These are phyloP conservation scores for Diploscapter pachys DNA, from an alignment of 1,140 invertebrate species.

Conservation along the genomic window DNA sequence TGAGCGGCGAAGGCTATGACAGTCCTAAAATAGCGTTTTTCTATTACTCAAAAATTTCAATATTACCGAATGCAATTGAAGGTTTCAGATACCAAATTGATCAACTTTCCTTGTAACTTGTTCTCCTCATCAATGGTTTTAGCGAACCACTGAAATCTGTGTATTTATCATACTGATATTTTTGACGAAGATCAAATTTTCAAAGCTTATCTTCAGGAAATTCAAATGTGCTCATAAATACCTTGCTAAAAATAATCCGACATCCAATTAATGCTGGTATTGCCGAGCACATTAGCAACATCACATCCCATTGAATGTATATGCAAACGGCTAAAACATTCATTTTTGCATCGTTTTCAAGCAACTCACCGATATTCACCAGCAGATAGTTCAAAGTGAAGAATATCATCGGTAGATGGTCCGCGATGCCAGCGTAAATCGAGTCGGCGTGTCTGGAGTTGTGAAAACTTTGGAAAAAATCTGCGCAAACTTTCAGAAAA, in stretches of 20 bases:
- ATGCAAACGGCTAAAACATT: conserved; percentile 42
- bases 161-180: neutral
- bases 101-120: conserved; percentile 49
- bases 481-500: neutral
- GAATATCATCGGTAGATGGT: conserved; percentile 53
- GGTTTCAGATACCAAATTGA: conserved; percentile 53
- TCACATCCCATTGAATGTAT: conserved; percentile 58
- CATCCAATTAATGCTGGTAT: conserved; percentile 48
- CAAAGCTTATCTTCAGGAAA: neutral
- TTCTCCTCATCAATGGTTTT: conserved; percentile 54
- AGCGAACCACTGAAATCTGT: conserved; percentile 52
- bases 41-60: too few relatives aligned
- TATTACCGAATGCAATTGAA: conserved; percentile 47
- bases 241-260: conserved; percentile 56
- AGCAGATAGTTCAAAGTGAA: conserved; percentile 48
- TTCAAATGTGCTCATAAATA: conserved; percentile 22
- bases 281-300: conserved; percentile 49
- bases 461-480: neutral
- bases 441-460: conserved; percentile 50
- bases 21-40: conserved; percentile 15
- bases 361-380: conserved; percentile 24
- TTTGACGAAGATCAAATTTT: conserved; percentile 1
- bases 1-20: conserved; percentile 55
- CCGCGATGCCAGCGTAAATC: conserved; percentile 56
- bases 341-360: neutral